phyloP scores from a whole-genome alignment of 2,888 invertebrate species.

The Agrochola circellaris region DNA sequence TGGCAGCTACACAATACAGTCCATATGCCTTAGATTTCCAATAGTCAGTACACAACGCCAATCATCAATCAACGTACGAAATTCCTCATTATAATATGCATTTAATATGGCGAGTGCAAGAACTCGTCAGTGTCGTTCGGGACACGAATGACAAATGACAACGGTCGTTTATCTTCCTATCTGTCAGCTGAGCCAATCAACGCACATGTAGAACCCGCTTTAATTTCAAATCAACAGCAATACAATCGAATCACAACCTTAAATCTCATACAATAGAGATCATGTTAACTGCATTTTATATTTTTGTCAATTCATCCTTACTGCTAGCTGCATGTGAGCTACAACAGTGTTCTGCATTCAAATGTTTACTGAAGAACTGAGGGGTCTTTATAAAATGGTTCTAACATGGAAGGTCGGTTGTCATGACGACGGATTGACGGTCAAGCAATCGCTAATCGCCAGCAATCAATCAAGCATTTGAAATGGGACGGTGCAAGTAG shows the following conservation, averaged over 20 bases:
- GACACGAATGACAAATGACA: constrained; percentile 88
- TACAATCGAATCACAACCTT: constrained; percentile 58
- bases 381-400: constrained; percentile 72
- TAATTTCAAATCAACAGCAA: constrained; percentile 55
- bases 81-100: constrained; percentile 85
- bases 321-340: constrained; percentile 74
- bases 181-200: constrained; percentile 89
- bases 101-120: constrained; percentile 86
- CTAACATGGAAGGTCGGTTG: constrained; percentile 68
- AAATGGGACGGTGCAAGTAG: constrained; percentile 64
- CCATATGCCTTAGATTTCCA: no score
- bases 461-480: constrained; percentile 82
- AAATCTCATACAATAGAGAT: constrained; percentile 42
- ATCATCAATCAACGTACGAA: constrained; percentile 83
- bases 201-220: constrained; percentile 83
- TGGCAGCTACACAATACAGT: no score
- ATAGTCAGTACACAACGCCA: constrained; percentile 54
- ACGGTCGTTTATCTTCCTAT: constrained; percentile 88
- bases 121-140: constrained; percentile 75
- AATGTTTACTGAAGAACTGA: constrained; percentile 60
- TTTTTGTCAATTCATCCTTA: constrained; percentile 65
- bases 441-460: constrained; percentile 80
- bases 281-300: constrained; percentile 51
- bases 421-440: constrained; percentile 76
- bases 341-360: constrained; percentile 69